A percentile compares a stretch with the other conserved stretches of the same genome.
These are phyloP conservation scores for Linyphia triangularis DNA, from an alignment of 2,888 invertebrate species.

Conservation along the genomic window DNA sequence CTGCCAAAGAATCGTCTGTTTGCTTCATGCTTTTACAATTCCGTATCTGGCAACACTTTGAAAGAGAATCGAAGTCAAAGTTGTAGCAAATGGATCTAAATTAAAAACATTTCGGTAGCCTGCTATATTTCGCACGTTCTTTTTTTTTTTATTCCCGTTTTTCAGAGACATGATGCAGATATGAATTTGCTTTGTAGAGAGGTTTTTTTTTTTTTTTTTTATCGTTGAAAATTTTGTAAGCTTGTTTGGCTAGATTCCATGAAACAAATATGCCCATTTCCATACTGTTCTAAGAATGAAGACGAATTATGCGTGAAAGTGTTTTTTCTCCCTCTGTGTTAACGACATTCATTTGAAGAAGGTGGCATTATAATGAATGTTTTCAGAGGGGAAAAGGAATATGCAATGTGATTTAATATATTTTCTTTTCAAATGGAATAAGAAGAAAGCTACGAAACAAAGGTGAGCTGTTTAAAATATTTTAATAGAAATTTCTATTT, in stretches of 20 bases:
- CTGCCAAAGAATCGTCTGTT: slow-evolving; percentile 52
- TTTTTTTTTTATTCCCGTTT: background rate
- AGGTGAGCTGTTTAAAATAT: background rate
- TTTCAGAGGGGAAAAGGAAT: background rate
- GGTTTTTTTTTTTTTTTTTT: slow-evolving; percentile 6
- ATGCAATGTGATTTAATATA: slow-evolving; percentile 14
- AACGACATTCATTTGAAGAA: slow-evolving; percentile 25
- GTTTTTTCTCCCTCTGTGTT: slow-evolving; percentile 10
- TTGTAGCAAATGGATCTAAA: slow-evolving; percentile 46
- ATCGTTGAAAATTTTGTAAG: background rate
- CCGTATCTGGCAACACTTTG: slow-evolving; percentile 52
- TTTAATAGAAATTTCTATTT: too few species aligned
- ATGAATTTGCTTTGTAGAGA: slow-evolving; percentile 4
- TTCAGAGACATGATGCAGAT: slow-evolving; percentile 28
- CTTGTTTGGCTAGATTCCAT: slow-evolving; percentile 51
- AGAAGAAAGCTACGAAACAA: background rate
- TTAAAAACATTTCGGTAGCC: slow-evolving; percentile 62
- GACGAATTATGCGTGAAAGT: background rate
- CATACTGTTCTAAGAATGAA: background rate
- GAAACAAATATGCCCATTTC: slow-evolving; percentile 25
- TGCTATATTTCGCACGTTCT: slow-evolving; percentile 37
- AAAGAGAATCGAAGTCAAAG: slow-evolving; percentile 24
- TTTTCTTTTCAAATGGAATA: background rate
- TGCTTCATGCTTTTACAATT: slow-evolving; percentile 41
- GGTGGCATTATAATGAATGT: background rate